Conservation (phyloP, 2,797 vertebrate species). For the Gymnoscopelus microlampas region DNA sequence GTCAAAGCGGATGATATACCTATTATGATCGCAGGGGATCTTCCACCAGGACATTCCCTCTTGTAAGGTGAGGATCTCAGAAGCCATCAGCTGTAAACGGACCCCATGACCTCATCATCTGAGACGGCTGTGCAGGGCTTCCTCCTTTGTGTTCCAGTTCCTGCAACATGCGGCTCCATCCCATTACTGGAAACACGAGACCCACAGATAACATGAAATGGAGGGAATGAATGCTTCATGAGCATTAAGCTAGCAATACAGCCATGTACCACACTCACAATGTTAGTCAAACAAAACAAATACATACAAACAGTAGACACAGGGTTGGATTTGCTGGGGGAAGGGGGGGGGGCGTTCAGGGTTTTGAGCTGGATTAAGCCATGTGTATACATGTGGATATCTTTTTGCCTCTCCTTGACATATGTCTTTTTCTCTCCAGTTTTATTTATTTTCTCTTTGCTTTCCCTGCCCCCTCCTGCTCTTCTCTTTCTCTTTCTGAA, state of each 20-base stretch:
- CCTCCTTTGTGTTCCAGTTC: constrained; percentile 25
- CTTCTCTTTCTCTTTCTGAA: too few relatives aligned
- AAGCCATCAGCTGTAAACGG: constrained; percentile 50
- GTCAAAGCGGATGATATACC: too few relatives aligned
- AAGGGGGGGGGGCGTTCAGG: too few relatives aligned
- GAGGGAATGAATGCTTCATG: constrained; percentile 36
- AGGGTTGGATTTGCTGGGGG: too few relatives aligned
- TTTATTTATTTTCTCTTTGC: too few relatives aligned
- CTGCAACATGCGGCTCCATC: constrained; percentile 32
- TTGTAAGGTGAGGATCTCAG: constrained; percentile 41
- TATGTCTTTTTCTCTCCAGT: too few relatives aligned
- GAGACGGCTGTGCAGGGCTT: constrained; percentile 49
- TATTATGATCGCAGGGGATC: too few relatives aligned
- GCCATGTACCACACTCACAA: background rate
- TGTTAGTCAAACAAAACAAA: constrained; percentile 28
- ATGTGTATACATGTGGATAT: too few relatives aligned
- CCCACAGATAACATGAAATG: background rate
- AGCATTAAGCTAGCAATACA: constrained; percentile 23
- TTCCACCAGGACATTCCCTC: background rate
- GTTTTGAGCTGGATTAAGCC: too few relatives aligned
- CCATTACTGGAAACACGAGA: constrained; percentile 60
- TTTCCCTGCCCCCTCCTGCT: too few relatives aligned
- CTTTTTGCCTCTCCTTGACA: too few relatives aligned
- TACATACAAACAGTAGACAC: too few relatives aligned
- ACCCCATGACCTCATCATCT: constrained; percentile 56